Conservation (phyloP, 2,113 vertebrate species). For the Boulengerochromis microlepis region DNA sequence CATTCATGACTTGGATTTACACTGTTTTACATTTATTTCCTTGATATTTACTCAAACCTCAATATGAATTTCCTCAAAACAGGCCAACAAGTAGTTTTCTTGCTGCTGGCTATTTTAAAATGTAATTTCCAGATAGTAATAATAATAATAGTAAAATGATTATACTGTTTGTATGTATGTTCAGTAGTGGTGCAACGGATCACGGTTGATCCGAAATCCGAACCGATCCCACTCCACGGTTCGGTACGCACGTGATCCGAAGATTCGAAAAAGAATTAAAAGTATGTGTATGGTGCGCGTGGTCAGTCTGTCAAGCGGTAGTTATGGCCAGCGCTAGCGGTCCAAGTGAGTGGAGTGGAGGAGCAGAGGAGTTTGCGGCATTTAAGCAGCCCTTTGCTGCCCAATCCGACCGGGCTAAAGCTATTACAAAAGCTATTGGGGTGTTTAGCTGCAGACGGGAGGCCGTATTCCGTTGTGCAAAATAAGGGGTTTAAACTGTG, state of each 20-base stretch:
- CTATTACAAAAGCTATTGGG: too few species aligned
- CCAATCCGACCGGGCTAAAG: too few species aligned
- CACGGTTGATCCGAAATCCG: neutral
- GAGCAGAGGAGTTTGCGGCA: too few species aligned
- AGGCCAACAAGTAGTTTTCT: neutral
- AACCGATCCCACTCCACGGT: rapidly evolving
- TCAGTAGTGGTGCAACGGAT: neutral
- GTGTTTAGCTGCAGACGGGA: too few species aligned
- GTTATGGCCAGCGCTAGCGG: too few species aligned
- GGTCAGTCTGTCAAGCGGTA: too few species aligned
- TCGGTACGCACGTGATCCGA: rapidly evolving
- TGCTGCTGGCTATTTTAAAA: neutral
- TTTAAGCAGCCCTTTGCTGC: too few species aligned
- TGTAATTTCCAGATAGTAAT: neutral
- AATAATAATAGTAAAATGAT: neutral
- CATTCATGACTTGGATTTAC: neutral
- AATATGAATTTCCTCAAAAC: neutral
- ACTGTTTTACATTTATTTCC: neutral
- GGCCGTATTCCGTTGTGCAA: too few species aligned
- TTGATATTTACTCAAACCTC: neutral
- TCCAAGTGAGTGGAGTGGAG: too few species aligned
- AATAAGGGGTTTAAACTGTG: too few species aligned
- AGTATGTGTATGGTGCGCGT: too few species aligned
- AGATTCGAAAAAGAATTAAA: neutral
- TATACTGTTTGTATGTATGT: neutral